Evolutionary conservation across 64 coral and sea anemone species (phyloP).

Genomic region (Montipora capricornis): DNA sequence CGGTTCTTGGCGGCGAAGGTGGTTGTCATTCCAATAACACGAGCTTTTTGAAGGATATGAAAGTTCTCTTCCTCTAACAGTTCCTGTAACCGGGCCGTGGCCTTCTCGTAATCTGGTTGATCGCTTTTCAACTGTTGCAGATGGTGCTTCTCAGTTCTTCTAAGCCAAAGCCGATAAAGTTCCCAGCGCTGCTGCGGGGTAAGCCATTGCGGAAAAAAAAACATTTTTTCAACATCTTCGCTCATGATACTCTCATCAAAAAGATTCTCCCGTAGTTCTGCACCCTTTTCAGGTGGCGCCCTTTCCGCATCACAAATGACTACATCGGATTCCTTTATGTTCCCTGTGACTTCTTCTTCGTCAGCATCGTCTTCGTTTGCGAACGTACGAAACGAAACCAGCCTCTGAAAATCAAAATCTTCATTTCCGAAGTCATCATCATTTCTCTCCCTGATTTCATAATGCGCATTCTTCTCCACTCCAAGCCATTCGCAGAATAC

Average conservation of each 20-base stretch:
- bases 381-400: slow-evolving; percentile 50
- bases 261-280: slow-evolving; percentile 19
- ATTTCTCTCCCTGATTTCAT: neutral
- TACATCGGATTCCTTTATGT: slow-evolving; percentile 56
- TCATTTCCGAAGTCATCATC: neutral
- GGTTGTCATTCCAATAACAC: slow-evolving; percentile 87
- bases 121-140: slow-evolving; percentile 8
- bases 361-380: slow-evolving; percentile 44
- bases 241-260: neutral
- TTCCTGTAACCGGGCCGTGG: neutral
- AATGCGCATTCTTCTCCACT: neutral
- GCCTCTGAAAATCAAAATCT: slow-evolving; percentile 8
- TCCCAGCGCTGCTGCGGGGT: slow-evolving; percentile 24
- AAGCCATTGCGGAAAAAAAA: neutral
- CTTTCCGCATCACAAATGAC: slow-evolving; percentile 49
- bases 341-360: neutral
- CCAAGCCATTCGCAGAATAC: slow-evolving; percentile 6
- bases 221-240: neutral
- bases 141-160: slow-evolving; percentile 41
- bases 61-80: slow-evolving; percentile 25
- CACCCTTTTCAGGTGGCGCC: neutral
- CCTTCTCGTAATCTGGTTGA: slow-evolving; percentile 40
- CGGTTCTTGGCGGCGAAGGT: slow-evolving; percentile 79
- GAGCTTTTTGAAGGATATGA: slow-evolving; percentile 52
- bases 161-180: slow-evolving; percentile 75